Evolutionary conservation across 2,113 vertebrate species (phyloP).

Genomic region (Platysteira castanea): DNA sequence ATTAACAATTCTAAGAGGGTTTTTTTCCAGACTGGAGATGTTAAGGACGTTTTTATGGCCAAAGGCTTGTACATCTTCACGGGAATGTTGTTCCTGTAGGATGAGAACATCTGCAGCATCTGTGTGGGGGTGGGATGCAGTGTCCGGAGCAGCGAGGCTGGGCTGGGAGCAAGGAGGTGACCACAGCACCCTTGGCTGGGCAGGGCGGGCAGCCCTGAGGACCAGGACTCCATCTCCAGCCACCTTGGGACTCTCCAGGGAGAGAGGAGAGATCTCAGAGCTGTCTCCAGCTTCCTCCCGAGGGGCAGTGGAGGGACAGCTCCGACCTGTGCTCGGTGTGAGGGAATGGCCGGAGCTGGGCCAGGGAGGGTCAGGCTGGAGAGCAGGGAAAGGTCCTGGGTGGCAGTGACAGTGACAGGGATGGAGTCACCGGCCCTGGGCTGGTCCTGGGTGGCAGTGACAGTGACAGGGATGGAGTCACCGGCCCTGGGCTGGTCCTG

Average conservation of each 20-base stretch:
- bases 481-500: no score
- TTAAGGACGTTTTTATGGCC: not conserved
- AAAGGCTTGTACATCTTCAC: not conserved
- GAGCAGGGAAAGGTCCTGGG: no score
- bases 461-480: no score
- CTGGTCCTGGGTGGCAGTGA: no score
- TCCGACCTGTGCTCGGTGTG: not conserved
- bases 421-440: no score
- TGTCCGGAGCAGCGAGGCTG: rapidly evolving
- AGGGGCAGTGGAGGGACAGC: not conserved
- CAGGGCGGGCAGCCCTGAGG: not conserved
- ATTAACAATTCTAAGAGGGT: not conserved
- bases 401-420: no score
- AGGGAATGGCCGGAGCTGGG: not conserved
- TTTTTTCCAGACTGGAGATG: not conserved
- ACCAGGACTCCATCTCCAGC: not conserved
- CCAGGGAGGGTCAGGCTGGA: no score
- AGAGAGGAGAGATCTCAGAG: not conserved
- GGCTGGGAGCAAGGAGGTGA: not conserved
- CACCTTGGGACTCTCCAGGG: not conserved
- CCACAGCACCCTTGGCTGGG: not conserved
- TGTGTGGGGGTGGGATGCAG: not conserved
- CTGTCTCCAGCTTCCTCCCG: not conserved
- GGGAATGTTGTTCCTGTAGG: not conserved
- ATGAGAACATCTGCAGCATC: not conserved